Percentiles rank a stretch among this genome's conserved stretches.
Conservation (phyloP, 35 echinoderm and acorn worm species). For the Antedon bifida region DNA sequence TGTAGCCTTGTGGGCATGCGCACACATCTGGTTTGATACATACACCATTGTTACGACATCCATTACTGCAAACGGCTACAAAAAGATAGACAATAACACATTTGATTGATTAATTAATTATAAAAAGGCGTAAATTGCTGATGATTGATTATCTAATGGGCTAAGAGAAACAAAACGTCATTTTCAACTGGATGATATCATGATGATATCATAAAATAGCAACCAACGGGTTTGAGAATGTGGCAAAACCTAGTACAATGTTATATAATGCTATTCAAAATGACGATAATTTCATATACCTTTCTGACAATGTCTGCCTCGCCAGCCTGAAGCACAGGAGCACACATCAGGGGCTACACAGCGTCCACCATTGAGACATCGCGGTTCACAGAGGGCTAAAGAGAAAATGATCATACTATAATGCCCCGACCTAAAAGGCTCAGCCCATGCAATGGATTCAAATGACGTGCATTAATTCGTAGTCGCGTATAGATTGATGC, state of each 20-base stretch:
- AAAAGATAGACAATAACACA: constrained; percentile 3
- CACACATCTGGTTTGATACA: constrained; percentile 81
- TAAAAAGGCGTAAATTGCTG: background rate
- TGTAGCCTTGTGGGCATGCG: constrained; percentile 50
- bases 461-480: no score
- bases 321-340: constrained; percentile 89
- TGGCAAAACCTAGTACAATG: no score
- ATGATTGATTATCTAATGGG: no score
- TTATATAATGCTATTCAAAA: no score
- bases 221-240: no score
- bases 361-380: constrained; percentile 71
- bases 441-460: no score
- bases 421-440: no score
- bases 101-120: background rate
- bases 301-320: constrained; percentile 73
- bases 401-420: background rate
- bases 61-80: constrained; percentile 65
- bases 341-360: constrained; percentile 69
- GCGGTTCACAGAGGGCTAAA: constrained; percentile 60
- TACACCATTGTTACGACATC: constrained; percentile 76
- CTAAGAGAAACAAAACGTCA: no score
- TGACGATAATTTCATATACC: constrained; percentile 10
- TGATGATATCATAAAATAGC: no score
- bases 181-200: no score
- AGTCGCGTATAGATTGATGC: no score